Evolutionary conservation across 2,888 invertebrate genomes (phyloP).

Genomic region (Apotomis betuletana): DNA sequence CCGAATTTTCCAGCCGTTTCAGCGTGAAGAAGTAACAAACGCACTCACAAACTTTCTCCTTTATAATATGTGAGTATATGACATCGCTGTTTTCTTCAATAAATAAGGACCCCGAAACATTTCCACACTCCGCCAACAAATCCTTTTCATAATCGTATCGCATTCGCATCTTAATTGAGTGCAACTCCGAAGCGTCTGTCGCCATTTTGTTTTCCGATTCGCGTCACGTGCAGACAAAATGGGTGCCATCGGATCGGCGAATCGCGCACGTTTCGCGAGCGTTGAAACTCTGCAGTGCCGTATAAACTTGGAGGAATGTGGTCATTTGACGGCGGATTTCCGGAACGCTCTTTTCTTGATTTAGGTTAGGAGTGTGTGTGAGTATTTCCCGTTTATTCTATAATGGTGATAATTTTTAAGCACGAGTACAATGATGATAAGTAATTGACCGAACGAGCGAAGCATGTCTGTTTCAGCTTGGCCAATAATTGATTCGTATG

Average conservation of each 20-base stretch:
- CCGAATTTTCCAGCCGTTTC: too few species aligned
- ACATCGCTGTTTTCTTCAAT: neutral
- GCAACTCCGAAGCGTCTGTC: slow-evolving; percentile 9
- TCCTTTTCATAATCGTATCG: slow-evolving; percentile 6
- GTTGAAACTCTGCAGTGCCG: slow-evolving; percentile 12
- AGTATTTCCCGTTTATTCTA: too few species aligned
- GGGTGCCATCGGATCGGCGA: slow-evolving; percentile 7
- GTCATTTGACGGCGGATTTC: neutral
- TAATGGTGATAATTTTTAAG: too few species aligned
- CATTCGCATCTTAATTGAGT: slow-evolving; percentile 20
- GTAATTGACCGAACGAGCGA: too few species aligned
- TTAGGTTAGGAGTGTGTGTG: neutral
- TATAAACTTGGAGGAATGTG: slow-evolving; percentile 12
- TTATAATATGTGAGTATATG: too few species aligned
- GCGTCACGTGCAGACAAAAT: slow-evolving; percentile 28
- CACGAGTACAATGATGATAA: too few species aligned
- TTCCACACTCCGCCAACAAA: neutral
- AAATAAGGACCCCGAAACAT: neutral
- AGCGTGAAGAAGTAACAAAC: too few species aligned
- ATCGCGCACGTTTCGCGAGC: slow-evolving; percentile 9
- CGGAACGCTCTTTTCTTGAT: neutral
- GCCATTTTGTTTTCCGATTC: slow-evolving; percentile 25
- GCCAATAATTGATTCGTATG: too few species aligned
- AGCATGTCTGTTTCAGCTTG: too few species aligned
- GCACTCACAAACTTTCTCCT: too few species aligned